A percentile compares a stretch with the other conserved stretches of the same genome.
These are phyloP conservation scores for Eolophus roseicapilla DNA, from an alignment of 2,113 vertebrate species.

Conservation along the genomic window DNA sequence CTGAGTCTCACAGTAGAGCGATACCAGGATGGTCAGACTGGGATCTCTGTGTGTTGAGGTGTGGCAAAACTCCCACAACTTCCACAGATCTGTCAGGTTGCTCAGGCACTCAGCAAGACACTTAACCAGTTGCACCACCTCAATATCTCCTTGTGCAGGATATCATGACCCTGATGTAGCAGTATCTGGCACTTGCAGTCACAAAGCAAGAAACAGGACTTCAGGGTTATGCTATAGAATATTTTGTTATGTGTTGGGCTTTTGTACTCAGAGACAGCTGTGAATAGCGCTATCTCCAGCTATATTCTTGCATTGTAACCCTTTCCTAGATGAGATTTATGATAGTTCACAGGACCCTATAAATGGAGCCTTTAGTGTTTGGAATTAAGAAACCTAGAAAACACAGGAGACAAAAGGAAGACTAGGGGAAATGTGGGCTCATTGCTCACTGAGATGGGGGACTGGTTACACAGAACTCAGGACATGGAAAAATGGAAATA, in stretches of 20 bases:
- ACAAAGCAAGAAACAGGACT: neutral
- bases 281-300: neutral
- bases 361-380: neutral
- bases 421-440: neutral
- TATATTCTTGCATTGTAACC: neutral
- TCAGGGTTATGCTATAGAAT: neutral
- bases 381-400: neutral
- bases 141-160: neutral
- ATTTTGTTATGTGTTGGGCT: neutral
- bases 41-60: neutral
- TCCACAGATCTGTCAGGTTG: neutral
- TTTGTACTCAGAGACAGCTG: neutral
- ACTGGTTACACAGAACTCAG: neutral
- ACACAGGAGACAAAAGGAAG: neutral
- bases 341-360: neutral
- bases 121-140: neutral
- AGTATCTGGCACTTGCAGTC: neutral
- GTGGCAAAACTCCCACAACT: neutral
- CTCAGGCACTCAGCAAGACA: neutral
- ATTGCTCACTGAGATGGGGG: neutral
- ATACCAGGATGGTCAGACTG: neutral
- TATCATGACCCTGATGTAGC: neutral
- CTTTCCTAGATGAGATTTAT: neutral
- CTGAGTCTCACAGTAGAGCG: neutral
- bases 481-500: neutral